Evolutionary conservation across 2,113 vertebrate genomes (phyloP).

Genomic region (Ciconia boyciana): DNA sequence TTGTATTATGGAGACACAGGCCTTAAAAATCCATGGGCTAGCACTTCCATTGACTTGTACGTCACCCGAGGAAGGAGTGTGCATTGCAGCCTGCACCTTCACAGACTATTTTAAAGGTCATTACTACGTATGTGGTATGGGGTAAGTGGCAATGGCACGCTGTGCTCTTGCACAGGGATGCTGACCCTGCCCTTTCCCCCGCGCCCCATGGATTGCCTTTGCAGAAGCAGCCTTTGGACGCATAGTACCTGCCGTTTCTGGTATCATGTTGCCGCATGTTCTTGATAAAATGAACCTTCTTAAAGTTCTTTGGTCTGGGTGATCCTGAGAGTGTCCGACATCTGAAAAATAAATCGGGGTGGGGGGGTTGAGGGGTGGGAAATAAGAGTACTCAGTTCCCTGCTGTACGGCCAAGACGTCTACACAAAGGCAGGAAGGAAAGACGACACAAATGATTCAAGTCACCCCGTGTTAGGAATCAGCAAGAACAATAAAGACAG

Average conservation of each 20-base stretch:
- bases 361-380: background rate
- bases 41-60: rapidly evolving
- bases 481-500: slow-evolving; percentile 44
- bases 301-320: slow-evolving; percentile 98
- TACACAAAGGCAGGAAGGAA: slow-evolving; percentile 78
- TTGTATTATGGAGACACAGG: background rate
- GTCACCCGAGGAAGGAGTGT: rapidly evolving
- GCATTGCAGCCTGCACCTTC: background rate
- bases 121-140: no score
- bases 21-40: background rate
- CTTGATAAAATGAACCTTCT: slow-evolving; percentile 99
- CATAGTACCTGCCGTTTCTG: slow-evolving; percentile 90
- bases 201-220: background rate
- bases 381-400: background rate
- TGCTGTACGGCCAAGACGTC: slow-evolving; percentile 24
- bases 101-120: background rate
- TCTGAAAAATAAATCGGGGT: slow-evolving; percentile 75
- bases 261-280: slow-evolving; percentile 95
- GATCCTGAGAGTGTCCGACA: slow-evolving; percentile 98
- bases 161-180: background rate
- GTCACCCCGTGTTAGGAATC: slow-evolving; percentile 38
- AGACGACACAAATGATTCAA: slow-evolving; percentile 64
- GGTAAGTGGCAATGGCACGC: background rate
- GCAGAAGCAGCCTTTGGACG: background rate
- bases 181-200: background rate